These are phyloP conservation scores for Eulemur rufifrons DNA, from an alignment of 2,113 vertebrate genomes.

Conservation along the genomic window DNA sequence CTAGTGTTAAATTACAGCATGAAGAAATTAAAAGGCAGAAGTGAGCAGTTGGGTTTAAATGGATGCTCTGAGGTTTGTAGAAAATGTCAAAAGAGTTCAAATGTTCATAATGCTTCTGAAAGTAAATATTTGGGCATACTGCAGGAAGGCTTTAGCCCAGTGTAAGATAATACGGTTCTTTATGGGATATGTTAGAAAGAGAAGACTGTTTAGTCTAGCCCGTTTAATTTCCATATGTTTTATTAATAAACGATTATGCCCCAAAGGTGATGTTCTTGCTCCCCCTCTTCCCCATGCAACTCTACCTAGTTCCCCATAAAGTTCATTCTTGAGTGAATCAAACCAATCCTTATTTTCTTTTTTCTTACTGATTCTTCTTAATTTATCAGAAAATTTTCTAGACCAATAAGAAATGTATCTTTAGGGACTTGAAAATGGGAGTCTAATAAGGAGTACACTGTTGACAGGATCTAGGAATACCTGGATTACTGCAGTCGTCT, in stretches of 20 bases:
- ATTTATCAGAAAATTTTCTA: not conserved
- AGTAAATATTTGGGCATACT: conserved; percentile 70
- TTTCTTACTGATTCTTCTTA: not conserved
- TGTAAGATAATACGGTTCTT: conserved; percentile 35
- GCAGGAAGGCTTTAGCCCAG: conserved; percentile 41
- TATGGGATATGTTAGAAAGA: not conserved
- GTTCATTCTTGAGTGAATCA: not conserved
- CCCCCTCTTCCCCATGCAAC: not conserved
- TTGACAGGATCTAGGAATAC: not conserved
- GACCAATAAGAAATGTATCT: not conserved
- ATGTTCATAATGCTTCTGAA: conserved; percentile 55
- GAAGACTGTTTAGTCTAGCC: conserved; percentile 54
- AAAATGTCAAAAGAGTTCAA: conserved; percentile 73
- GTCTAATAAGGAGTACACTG: not conserved
- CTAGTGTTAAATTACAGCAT: conserved; percentile 64
- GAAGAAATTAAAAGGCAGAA: conserved; percentile 71
- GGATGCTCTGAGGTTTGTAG: conserved; percentile 62
- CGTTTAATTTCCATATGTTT: conserved; percentile 14
- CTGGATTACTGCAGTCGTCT: not conserved
- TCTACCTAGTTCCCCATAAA: not conserved
- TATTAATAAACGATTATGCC: conserved; percentile 18
- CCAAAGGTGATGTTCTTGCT: not conserved
- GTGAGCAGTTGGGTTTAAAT: conserved; percentile 58
- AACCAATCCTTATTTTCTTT: not conserved
- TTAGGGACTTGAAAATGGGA: not conserved